phyloP scores from a whole-genome alignment of 2,797 vertebrate species.

The Salarias fasciatus region DNA sequence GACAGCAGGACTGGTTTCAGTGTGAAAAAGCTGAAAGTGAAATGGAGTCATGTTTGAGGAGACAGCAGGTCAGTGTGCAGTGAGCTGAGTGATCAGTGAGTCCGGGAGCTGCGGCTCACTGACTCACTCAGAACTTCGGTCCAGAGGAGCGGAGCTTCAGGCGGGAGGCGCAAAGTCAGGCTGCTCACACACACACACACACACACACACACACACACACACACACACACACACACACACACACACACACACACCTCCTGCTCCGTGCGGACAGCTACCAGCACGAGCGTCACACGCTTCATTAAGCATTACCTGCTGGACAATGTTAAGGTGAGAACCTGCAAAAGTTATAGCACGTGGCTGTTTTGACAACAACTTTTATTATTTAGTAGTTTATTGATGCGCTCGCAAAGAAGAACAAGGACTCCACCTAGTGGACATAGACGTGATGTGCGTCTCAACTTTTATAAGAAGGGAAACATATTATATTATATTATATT shows the following conservation, averaged over 20 bases:
- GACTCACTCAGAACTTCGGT: constrained; percentile 49
- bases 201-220: too few species aligned
- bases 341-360: background rate
- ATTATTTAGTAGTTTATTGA: background rate
- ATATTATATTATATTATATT: background rate
- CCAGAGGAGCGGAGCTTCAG: constrained; percentile 46
- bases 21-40: constrained; percentile 9
- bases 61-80: constrained; percentile 26
- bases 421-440: constrained; percentile 59
- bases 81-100: constrained; percentile 40
- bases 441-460: background rate
- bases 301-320: too few species aligned
- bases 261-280: too few species aligned
- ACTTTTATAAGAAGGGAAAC: background rate
- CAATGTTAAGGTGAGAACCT: too few species aligned
- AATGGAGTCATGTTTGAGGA: constrained; percentile 49
- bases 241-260: too few species aligned
- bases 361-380: background rate
- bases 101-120: constrained; percentile 33
- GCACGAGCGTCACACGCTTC: too few species aligned
- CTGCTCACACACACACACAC: too few species aligned
- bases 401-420: background rate
- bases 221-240: too few species aligned
- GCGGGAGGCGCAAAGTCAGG: constrained; percentile 29
- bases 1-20: background rate